These are phyloP conservation scores for Amphipoea oculea DNA, from an alignment of 2,888 invertebrate genomes.

Conservation along the genomic window DNA sequence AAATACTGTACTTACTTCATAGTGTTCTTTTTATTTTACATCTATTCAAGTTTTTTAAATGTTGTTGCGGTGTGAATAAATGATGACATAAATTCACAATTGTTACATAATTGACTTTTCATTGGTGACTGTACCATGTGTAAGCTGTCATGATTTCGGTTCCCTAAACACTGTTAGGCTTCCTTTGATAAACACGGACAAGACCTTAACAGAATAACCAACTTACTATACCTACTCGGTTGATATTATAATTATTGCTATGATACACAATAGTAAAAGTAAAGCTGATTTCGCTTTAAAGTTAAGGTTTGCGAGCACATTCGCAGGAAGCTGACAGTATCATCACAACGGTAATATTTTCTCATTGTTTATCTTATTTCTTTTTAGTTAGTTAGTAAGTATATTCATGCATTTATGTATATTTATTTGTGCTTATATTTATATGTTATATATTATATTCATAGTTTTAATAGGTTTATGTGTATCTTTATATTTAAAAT, in stretches of 20 bases:
- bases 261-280: background rate
- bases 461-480: too few relatives aligned
- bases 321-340: too few relatives aligned
- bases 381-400: too few relatives aligned
- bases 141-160: background rate
- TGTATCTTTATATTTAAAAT: too few relatives aligned
- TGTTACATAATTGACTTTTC: background rate
- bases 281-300: too few relatives aligned
- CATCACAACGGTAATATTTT: too few relatives aligned
- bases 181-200: background rate
- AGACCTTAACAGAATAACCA: background rate
- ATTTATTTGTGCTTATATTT: too few relatives aligned
- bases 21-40: background rate
- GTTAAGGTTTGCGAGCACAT: too few relatives aligned
- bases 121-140: background rate
- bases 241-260: background rate
- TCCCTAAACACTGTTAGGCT: background rate
- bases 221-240: background rate
- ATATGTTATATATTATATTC: too few relatives aligned
- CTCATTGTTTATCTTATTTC: too few relatives aligned
- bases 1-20: too few relatives aligned
- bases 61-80: background rate
- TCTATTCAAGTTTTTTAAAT: background rate
- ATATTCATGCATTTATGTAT: too few relatives aligned
- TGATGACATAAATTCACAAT: background rate